Conservation (phyloP, 2,113 vertebrate species). For the Aptenodytes forsteri region DNA sequence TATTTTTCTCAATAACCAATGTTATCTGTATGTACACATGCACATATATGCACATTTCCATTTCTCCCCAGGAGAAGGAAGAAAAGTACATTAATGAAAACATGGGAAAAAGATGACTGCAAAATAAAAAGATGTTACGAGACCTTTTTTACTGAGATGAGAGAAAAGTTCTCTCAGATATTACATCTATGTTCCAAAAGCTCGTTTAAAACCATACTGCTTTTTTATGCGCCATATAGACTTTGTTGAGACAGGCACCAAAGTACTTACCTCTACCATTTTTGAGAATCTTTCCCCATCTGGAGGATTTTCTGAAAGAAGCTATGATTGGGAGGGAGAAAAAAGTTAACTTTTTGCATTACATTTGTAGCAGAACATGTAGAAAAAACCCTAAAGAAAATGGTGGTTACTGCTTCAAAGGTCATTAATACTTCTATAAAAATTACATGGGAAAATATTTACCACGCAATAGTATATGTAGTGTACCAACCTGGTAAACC, state of each 20-base stretch:
- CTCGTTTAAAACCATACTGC: not conserved
- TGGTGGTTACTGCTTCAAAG: not conserved
- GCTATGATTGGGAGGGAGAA: slow-evolving; percentile 72
- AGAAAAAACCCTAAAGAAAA: not conserved
- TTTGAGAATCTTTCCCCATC: slow-evolving; percentile 92
- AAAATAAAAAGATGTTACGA: not conserved
- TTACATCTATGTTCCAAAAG: not conserved
- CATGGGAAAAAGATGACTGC: not conserved
- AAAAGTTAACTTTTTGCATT: not conserved
- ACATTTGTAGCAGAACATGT: not conserved
- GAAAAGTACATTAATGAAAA: not conserved
- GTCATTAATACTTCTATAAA: not conserved
- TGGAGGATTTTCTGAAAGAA: slow-evolving; percentile 94
- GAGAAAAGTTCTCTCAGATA: not conserved
- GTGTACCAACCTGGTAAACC: slow-evolving; percentile 90
- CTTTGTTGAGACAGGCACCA: not conserved
- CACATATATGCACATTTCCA: fast-evolving
- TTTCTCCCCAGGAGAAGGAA: not conserved
- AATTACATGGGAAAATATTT: no score
- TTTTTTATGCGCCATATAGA: not conserved
- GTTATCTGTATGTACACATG: not conserved
- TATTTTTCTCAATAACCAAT: not conserved
- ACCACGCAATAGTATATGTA: not conserved
- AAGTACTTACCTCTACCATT: slow-evolving; percentile 90
- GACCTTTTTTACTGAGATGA: not conserved